These are phyloP conservation scores for Paramacrobiotus metropolitanus DNA, from an alignment of 1,140 invertebrate species.

Conservation along the genomic window DNA sequence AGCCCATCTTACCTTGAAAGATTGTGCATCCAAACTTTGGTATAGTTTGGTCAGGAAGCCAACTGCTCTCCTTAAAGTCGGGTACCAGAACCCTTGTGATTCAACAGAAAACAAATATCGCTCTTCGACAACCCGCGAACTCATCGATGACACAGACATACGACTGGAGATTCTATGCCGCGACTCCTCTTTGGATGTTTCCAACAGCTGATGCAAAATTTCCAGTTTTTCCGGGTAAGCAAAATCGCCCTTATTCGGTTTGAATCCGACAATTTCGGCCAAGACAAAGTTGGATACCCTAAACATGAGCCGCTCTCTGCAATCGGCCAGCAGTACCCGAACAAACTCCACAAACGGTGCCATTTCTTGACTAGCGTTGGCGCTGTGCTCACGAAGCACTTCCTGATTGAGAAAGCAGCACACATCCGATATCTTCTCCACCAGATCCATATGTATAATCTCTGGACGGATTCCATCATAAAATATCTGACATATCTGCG, in stretches of 20 bases:
- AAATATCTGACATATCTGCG: constrained; percentile 57
- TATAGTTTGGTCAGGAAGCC: constrained; percentile 84
- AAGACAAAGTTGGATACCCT: constrained; percentile 77
- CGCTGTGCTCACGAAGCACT: constrained; percentile 17
- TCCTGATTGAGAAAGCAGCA: constrained; percentile 55
- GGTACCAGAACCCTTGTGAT: constrained; percentile 98
- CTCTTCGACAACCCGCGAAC: neutral
- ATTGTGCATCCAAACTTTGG: constrained; percentile 55
- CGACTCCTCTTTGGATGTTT: constrained; percentile 7
- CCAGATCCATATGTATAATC: constrained; percentile 86
- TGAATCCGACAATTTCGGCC: constrained; percentile 55
- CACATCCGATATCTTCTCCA: constrained; percentile 87
- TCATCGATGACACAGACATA: neutral
- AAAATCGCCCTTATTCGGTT: constrained; percentile 74
- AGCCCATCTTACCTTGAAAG: neutral
- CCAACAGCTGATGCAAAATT: constrained; percentile 47
- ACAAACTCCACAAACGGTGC: constrained; percentile 57
- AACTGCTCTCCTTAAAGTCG: constrained; percentile 72
- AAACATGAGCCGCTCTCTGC: constrained; percentile 86
- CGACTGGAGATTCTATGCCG: constrained; percentile 5
- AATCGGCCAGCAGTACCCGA: constrained; percentile 71
- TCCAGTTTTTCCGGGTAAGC: constrained; percentile 89
- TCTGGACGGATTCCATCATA: constrained; percentile 84
- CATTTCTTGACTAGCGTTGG: constrained; percentile 26
- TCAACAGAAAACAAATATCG: constrained; percentile 38